Evolutionary conservation across 2,888 invertebrate species (phyloP), one percentile per base, ranked within the genome.

Genomic region (Latrodectus hesperus): DNA sequence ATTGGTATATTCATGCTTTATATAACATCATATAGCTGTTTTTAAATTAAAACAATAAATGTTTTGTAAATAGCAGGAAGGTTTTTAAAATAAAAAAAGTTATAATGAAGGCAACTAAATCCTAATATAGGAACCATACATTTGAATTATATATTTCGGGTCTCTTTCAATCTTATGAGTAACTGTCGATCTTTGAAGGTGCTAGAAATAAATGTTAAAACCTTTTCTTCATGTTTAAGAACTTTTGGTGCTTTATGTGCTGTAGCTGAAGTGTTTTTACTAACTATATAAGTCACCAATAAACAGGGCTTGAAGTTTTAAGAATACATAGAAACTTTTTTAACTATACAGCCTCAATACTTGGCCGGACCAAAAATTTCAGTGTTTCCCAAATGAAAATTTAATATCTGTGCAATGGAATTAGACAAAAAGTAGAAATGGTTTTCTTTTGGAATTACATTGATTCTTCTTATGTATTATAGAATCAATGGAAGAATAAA

Each of bases 201-300:
- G 85, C 85, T 85, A 85, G 85, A 79, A 68, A 79, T 84, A 84
- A 77, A 72, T 79, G 76, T 84, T 84, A 26, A 8, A 55, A 67
- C 55, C 53, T 74, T 70, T 75, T 53, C 51, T 51, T 53, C 53
- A 53, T 17, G 52, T 71, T 38, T 67, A 55, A 70, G 55, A 74
- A 78, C 84, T 67, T 71, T 72, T 78, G 85, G 85, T 85, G 85
- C 85, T 85, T 85, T 60, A 55, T 79, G 74, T 79, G 85, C 79
- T 79, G 79, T 85, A 75, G 85, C 68, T 64, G 53, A 85, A 79
- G n/a, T 67, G 53, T 85, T 78, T 65, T 67, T 74, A 53, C 71
- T 26, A 72, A 53, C 22, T 12, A n/a, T 22, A 17, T 12, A 74
- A 52, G 52, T 74, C 55, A n/a, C 16, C 8, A 11, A 1, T 65